These are phyloP conservation scores for Dufourea novaeangliae DNA, from an alignment of 1,140 invertebrate species.

Conservation along the genomic window DNA sequence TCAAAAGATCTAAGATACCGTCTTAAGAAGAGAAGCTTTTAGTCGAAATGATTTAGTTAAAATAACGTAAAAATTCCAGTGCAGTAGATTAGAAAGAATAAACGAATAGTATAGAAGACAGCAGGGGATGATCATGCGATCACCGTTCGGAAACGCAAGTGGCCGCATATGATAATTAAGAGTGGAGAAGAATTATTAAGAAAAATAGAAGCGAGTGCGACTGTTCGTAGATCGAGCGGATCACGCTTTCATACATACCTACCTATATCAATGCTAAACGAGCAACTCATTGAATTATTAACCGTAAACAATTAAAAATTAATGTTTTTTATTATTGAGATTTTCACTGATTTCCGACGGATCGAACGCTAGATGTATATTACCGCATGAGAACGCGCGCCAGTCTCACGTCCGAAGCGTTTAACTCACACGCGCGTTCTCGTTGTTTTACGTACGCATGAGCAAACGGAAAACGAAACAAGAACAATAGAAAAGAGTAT, in stretches of 20 bases:
- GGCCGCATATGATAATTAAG: neutral
- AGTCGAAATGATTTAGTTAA: too few species aligned
- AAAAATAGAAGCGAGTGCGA: constrained; percentile 56
- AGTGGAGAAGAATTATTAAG: constrained; percentile 26
- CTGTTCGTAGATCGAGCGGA: constrained; percentile 72
- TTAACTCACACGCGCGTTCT: neutral
- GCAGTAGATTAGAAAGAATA: too few species aligned
- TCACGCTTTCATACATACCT: constrained; percentile 61
- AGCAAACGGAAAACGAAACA: neutral
- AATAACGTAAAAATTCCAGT: too few species aligned
- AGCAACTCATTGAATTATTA: constrained; percentile 51
- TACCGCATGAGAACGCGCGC: constrained; percentile 43
- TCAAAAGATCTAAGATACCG: too few species aligned
- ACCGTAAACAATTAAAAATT: constrained; percentile 50
- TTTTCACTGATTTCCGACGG: constrained; percentile 66
- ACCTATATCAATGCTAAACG: constrained; percentile 58
- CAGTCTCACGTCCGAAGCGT: constrained; percentile 21
- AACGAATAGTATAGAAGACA: neutral
- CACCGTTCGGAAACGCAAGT: neutral
- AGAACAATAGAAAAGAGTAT: constrained; percentile 37
- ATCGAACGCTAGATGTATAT: constrained; percentile 59
- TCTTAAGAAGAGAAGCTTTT: too few species aligned
- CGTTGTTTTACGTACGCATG: too few species aligned
- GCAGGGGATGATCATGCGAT: constrained; percentile 49
- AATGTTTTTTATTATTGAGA: constrained; percentile 64